Conservation (phyloP, 2,113 vertebrate species). For the Saccopteryx bilineata region DNA sequence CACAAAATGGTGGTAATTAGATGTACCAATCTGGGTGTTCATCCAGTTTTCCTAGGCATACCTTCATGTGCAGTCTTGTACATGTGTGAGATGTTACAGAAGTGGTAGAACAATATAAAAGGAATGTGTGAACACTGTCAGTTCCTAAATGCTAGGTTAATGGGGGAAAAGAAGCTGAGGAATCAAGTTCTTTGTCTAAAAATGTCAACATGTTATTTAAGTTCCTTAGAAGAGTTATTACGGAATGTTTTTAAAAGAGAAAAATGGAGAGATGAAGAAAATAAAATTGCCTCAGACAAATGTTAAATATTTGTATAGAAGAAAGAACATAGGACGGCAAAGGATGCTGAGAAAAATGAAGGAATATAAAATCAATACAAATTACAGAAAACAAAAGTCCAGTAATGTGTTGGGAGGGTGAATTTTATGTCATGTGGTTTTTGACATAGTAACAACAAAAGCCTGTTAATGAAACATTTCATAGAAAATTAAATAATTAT, state of each 20-base stretch:
- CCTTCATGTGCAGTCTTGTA: constrained; percentile 42
- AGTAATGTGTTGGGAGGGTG: neutral
- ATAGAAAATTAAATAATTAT: constrained; percentile 22
- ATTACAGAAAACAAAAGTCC: neutral
- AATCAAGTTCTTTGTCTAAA: constrained; percentile 39
- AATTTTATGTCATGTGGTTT: neutral
- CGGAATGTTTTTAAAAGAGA: neutral
- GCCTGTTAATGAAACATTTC: constrained; percentile 22
- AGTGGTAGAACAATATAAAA: constrained; percentile 5
- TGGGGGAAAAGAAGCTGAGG: neutral
- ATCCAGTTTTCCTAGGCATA: neutral
- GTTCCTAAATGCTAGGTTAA: neutral
- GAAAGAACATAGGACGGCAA: neutral
- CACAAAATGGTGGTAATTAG: constrained; percentile 60
- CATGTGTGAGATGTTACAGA: neutral
- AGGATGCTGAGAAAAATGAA: constrained; percentile 18
- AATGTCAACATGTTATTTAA: constrained; percentile 19
- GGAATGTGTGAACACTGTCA: neutral
- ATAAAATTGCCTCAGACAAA: neutral
- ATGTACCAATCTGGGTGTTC: neutral
- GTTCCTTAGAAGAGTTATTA: neutral
- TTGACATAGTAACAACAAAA: neutral
- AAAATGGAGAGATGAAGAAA: constrained; percentile 4
- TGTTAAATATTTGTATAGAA: neutral
- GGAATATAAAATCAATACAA: constrained; percentile 4